These are phyloP conservation scores for Morus bassanus DNA, from an alignment of 2,797 vertebrate species.

Conservation along the genomic window DNA sequence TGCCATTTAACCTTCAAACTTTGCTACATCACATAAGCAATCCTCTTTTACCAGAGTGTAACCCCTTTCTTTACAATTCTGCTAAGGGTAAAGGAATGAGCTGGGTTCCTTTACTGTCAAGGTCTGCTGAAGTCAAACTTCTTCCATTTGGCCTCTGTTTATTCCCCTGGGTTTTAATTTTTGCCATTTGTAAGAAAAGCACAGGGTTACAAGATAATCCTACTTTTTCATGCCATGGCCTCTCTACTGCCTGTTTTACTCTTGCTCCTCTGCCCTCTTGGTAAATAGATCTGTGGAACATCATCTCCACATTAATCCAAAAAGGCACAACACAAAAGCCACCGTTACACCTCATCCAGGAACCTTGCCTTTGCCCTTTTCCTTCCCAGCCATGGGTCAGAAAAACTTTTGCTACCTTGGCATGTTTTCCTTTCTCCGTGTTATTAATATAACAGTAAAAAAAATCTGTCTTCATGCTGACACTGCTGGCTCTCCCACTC, in stretches of 20 bases:
- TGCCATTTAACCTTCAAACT: not conserved
- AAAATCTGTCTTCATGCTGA: not conserved
- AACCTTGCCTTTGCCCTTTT: not conserved
- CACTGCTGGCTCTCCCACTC: not conserved
- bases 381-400: not conserved
- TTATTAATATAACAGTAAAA: not conserved
- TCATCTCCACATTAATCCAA: not conserved
- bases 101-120: not conserved
- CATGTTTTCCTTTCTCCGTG: not conserved
- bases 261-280: not conserved
- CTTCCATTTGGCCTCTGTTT: not conserved
- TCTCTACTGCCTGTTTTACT: not conserved
- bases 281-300: not conserved
- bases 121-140: not conserved
- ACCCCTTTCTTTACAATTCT: not conserved
- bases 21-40: not conserved
- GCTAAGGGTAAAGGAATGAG: not conserved
- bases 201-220: not conserved
- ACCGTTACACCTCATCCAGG: fast-evolving
- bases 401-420: not conserved
- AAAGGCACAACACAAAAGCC: not conserved
- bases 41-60: not conserved
- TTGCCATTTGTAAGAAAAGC: not conserved
- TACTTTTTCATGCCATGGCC: not conserved
- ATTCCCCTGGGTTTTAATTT: not conserved